Evolutionary conservation across 2,797 vertebrate genomes (phyloP).

Genomic region (Acanthurus tractus): DNA sequence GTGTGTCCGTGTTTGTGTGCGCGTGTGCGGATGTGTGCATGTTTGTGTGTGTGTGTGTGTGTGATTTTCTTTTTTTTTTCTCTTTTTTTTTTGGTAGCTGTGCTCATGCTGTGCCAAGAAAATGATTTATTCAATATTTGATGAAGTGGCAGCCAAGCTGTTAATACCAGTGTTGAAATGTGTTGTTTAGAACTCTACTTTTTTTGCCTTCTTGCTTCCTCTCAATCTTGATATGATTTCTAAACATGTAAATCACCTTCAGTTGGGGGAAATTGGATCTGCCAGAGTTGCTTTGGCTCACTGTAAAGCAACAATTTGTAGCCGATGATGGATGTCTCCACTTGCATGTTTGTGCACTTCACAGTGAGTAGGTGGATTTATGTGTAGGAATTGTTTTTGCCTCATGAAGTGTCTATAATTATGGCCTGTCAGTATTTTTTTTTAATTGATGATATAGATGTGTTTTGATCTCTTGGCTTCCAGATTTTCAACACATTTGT

Average conservation of each 20-base stretch:
- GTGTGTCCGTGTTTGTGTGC: conserved; percentile 71
- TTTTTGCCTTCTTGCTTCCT: conserved; percentile 63
- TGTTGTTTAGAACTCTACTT: conserved; percentile 75
- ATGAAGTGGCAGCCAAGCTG: conserved; percentile 85
- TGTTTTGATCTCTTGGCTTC: conserved; percentile 27
- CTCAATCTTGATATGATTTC: conserved; percentile 65
- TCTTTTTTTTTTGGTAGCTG: conserved; percentile 76
- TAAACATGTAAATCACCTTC: conserved; percentile 81
- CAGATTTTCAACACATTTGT: conserved; percentile 4
- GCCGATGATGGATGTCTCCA: conserved; percentile 67
- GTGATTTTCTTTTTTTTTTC: conserved; percentile 39
- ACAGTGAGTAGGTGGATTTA: conserved; percentile 53
- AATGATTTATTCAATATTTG: conserved; percentile 86
- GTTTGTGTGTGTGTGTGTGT: conserved; percentile 46
- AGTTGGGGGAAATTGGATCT: conserved; percentile 76
- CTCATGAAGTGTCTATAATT: conserved; percentile 54
- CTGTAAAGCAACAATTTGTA: conserved; percentile 70
- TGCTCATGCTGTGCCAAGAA: conserved; percentile 80
- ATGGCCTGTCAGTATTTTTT: conserved; percentile 27
- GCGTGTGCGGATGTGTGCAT: conserved; percentile 45
- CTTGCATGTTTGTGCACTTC: conserved; percentile 52
- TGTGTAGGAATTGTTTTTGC: conserved; percentile 57
- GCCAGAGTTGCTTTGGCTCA: conserved; percentile 75
- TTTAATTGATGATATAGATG: conserved; percentile 25
- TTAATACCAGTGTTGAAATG: conserved; percentile 78